phyloP scores from a whole-genome alignment of 2,797 vertebrate species.

The Siniperca obscura region DNA sequence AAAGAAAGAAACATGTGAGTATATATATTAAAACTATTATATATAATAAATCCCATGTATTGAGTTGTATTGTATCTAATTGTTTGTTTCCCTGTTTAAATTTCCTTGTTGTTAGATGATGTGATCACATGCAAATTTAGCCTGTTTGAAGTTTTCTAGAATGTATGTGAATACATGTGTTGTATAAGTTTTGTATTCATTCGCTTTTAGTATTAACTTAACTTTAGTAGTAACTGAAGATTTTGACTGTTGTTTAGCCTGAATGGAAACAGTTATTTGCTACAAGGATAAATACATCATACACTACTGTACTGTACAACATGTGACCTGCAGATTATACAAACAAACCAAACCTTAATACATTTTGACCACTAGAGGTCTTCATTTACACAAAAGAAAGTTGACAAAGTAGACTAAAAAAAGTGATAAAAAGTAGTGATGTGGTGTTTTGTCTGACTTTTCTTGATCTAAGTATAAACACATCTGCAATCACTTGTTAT shows the following conservation, averaged over 20 bases:
- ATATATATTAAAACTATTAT: background rate
- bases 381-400: slow-evolving; percentile 17
- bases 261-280: background rate
- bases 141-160: background rate
- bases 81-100: background rate
- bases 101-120: background rate
- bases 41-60: background rate
- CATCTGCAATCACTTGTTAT: slow-evolving; percentile 4
- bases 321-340: slow-evolving; percentile 11
- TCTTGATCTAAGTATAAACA: slow-evolving; percentile 10
- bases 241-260: background rate
- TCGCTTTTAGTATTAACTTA: background rate
- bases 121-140: background rate
- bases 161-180: background rate
- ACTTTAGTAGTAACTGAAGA: background rate
- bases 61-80: background rate
- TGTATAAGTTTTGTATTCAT: background rate
- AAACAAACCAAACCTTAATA: background rate
- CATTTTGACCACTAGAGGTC: slow-evolving; percentile 40
- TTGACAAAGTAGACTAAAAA: background rate
- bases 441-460: background rate
- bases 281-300: background rate
- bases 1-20: background rate
- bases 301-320: background rate
- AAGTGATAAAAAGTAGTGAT: background rate